phyloP scores from a whole-genome alignment of 2,113 vertebrate genomes.

The Xiphophorus hellerii region DNA sequence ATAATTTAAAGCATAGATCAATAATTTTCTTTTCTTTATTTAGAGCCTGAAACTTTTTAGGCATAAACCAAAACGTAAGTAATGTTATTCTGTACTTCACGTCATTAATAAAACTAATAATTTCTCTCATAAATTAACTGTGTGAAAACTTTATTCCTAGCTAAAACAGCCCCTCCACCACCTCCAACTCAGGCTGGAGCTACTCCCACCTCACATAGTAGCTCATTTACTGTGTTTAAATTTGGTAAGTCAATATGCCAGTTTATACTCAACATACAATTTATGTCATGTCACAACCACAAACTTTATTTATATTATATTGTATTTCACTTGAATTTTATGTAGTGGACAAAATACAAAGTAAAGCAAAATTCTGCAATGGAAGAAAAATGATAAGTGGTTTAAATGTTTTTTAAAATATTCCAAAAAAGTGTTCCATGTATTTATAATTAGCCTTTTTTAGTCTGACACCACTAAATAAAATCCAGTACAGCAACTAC shows the following conservation, averaged over 20 bases:
- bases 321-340: too few species aligned
- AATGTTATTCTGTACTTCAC: neutral
- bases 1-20: neutral
- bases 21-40: slow-evolving; percentile 9
- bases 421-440: too few species aligned
- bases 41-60: slow-evolving; percentile 78
- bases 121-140: neutral
- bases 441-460: neutral
- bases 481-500: neutral
- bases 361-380: neutral
- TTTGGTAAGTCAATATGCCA: slow-evolving; percentile 60
- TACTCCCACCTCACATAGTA: slow-evolving; percentile 22
- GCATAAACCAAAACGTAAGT: slow-evolving; percentile 73
- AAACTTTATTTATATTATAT: too few species aligned
- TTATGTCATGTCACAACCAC: too few species aligned
- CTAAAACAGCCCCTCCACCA: slow-evolving; percentile 44
- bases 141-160: slow-evolving; percentile 37
- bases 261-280: neutral
- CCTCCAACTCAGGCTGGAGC: slow-evolving; percentile 26
- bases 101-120: neutral
- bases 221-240: slow-evolving; percentile 54
- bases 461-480: neutral
- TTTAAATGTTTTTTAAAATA: neutral
- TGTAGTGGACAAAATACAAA: neutral
- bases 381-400: neutral